These are phyloP conservation scores for Channa argus DNA, from an alignment of 2,113 vertebrate genomes.

Conservation along the genomic window DNA sequence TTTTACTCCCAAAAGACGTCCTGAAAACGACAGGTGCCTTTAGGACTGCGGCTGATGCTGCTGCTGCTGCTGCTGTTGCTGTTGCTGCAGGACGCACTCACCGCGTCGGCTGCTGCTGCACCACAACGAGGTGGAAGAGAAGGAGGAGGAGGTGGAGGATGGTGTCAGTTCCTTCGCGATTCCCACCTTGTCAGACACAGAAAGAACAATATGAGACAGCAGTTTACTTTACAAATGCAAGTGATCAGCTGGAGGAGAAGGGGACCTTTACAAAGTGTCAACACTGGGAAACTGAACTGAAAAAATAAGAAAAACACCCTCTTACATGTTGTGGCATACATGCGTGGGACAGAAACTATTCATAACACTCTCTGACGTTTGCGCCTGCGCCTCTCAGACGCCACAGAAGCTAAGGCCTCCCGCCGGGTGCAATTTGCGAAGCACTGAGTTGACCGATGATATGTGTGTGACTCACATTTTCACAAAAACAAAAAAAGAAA, in stretches of 20 bases:
- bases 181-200: slow-evolving; percentile 57
- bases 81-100: slow-evolving; percentile 67
- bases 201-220: slow-evolving; percentile 49
- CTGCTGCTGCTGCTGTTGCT: slow-evolving; percentile 3
- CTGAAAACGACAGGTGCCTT: slow-evolving; percentile 50
- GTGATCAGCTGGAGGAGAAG: slow-evolving; percentile 7
- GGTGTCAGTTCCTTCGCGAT: slow-evolving; percentile 55
- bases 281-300: neutral
- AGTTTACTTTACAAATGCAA: slow-evolving; percentile 44
- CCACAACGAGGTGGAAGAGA: slow-evolving; percentile 48
- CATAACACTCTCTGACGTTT: slow-evolving; percentile 34
- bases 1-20: slow-evolving; percentile 21
- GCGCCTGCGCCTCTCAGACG: slow-evolving; percentile 32
- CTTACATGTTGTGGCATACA: neutral
- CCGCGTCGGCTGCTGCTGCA: slow-evolving; percentile 62
- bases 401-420: slow-evolving; percentile 43
- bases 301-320: neutral
- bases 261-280: neutral
- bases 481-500: slow-evolving; percentile 22
- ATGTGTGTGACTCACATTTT: slow-evolving; percentile 52
- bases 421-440: slow-evolving; percentile 40
- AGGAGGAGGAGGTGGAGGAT: slow-evolving; percentile 21
- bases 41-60: slow-evolving; percentile 42
- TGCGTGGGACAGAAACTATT: slow-evolving; percentile 43
- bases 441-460: slow-evolving; percentile 12